These are phyloP conservation scores for Gymnocephalus cernua DNA, from an alignment of 2,113 vertebrate species.

Conservation along the genomic window DNA sequence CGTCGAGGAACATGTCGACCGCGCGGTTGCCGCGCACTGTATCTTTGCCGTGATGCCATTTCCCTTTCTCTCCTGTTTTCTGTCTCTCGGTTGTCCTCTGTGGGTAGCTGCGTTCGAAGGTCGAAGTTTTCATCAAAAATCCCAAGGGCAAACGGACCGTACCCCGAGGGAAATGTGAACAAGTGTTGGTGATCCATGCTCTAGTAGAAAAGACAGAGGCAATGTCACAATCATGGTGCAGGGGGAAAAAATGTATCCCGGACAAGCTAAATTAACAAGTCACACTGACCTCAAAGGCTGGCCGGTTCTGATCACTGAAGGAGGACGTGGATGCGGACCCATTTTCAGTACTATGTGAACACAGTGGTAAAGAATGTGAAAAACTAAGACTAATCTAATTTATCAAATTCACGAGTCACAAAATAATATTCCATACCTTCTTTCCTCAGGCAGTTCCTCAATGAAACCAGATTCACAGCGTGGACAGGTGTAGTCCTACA, in stretches of 20 bases:
- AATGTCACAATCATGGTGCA: constrained; percentile 30
- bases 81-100: constrained; percentile 89
- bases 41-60: constrained; percentile 91
- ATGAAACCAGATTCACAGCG: constrained; percentile 97
- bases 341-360: constrained; percentile 86
- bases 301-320: constrained; percentile 85
- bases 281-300: constrained; percentile 88
- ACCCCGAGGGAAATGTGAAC: constrained; percentile 92
- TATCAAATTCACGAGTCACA: neutral
- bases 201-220: constrained; percentile 73
- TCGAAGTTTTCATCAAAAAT: constrained; percentile 95
- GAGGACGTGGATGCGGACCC: constrained; percentile 86
- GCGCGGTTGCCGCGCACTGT: constrained; percentile 89
- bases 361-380: constrained; percentile 13
- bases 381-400: neutral
- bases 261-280: neutral
- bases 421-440: constrained; percentile 81
- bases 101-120: constrained; percentile 83
- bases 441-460: constrained; percentile 91
- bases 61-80: constrained; percentile 92
- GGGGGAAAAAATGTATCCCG: neutral
- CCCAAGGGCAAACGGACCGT: constrained; percentile 92
- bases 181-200: constrained; percentile 91
- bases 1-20: constrained; percentile 90
- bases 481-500: constrained; percentile 95